Conservation (phyloP, 2,888 invertebrate genomes). For the Corbicula japonica region DNA sequence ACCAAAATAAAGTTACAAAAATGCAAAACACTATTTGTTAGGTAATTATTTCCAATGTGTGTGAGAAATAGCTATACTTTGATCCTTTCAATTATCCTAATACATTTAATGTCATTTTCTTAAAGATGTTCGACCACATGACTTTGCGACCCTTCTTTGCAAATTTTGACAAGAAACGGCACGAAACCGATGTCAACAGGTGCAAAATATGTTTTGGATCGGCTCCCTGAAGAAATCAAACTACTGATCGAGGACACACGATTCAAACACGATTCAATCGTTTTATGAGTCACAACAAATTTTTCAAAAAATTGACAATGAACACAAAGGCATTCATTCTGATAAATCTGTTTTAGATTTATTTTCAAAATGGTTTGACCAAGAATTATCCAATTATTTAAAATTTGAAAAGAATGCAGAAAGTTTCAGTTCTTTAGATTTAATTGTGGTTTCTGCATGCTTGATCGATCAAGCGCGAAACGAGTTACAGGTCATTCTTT, state of each 20-base stretch:
- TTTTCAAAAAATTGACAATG: background rate
- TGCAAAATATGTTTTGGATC: slow-evolving; percentile 4
- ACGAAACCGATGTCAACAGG: no score
- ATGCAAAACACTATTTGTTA: no score
- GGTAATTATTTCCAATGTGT: no score
- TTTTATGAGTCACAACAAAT: slow-evolving; percentile 8
- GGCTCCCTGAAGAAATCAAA: background rate
- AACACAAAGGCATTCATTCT: background rate
- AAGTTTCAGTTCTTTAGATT: no score
- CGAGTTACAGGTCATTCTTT: background rate
- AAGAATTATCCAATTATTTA: slow-evolving; percentile 6
- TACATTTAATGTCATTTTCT: no score
- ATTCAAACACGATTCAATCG: background rate
- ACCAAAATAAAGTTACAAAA: no score
- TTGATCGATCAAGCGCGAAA: background rate
- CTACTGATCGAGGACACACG: slow-evolving; percentile 7
- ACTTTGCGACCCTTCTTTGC: no score
- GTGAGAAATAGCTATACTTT: no score
- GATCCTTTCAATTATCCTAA: no score
- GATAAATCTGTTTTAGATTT: background rate
- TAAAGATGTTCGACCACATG: no score
- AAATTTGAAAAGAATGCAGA: no score
- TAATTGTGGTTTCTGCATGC: background rate
- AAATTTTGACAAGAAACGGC: no score
- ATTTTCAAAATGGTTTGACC: slow-evolving; percentile 11